Conservation (phyloP, 2,113 vertebrate species). For the Muntiacus reevesi region DNA sequence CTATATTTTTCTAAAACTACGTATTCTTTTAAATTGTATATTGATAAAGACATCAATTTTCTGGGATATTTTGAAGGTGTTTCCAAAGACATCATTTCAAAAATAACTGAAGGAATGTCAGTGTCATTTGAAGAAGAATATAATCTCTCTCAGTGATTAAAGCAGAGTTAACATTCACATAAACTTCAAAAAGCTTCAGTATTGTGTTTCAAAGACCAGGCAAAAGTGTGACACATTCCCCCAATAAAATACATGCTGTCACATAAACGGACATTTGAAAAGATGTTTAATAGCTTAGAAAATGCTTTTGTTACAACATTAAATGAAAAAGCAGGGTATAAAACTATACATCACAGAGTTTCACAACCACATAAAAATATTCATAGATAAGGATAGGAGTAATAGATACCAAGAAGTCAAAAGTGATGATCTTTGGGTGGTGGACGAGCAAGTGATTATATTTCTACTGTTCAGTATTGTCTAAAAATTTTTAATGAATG, state of each 20-base stretch:
- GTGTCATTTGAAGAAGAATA: neutral
- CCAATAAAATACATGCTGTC: neutral
- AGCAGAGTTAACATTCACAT: neutral
- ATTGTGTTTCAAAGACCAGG: neutral
- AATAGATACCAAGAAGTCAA: neutral
- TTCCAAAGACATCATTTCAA: neutral
- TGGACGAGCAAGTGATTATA: neutral
- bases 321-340: neutral
- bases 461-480: neutral
- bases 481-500: neutral
- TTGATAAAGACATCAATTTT: neutral
- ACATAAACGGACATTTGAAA: neutral
- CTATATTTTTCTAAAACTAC: neutral
- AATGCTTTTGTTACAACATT: neutral
- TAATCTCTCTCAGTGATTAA: neutral
- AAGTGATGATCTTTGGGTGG: neutral
- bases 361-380: neutral
- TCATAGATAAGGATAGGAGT: neutral
- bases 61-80: neutral
- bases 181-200: neutral
- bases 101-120: neutral
- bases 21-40: neutral
- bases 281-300: neutral
- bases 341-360: neutral
- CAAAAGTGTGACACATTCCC: neutral